Evolutionary conservation across 2,888 invertebrate genomes (phyloP).

Genomic region (Hirudinaria manillensis): DNA sequence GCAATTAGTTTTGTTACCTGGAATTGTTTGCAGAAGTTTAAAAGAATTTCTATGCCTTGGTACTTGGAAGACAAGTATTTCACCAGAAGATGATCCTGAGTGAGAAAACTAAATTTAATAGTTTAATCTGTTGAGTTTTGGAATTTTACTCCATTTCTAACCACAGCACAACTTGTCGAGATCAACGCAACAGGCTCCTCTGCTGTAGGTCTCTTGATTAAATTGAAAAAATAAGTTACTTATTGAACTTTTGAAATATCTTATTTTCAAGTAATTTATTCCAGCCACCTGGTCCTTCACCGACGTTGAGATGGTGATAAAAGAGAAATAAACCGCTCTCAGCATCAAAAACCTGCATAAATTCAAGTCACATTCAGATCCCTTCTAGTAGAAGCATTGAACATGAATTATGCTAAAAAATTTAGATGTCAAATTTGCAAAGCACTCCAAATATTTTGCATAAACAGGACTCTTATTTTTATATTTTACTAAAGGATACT

Average conservation of each 20-base stretch:
- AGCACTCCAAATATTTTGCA: no score
- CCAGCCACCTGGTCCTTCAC: not conserved
- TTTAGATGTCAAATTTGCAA: no score
- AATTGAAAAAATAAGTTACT: not conserved
- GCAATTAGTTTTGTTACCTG: slow-evolving; percentile 5
- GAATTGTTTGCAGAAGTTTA: not conserved
- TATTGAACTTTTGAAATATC: no score
- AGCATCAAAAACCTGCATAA: slow-evolving; percentile 17
- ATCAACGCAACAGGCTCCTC: slow-evolving; percentile 13
- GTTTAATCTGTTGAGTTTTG: not conserved
- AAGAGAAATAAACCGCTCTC: slow-evolving; percentile 15
- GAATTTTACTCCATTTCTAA: not conserved
- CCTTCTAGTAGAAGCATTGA: no score
- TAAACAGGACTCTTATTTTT: no score
- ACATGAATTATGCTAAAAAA: no score
- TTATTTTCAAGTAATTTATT: not conserved
- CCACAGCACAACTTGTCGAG: slow-evolving; percentile 14
- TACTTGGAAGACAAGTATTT: slow-evolving; percentile 13
- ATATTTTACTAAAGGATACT: no score
- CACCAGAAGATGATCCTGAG: slow-evolving; percentile 12
- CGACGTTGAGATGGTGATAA: not conserved
- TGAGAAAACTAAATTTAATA: not conserved
- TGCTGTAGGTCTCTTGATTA: slow-evolving; percentile 14
- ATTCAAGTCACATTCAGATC: no score
- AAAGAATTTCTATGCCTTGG: slow-evolving; percentile 4